These are phyloP conservation scores for Oscheius sp. DNA, from an alignment of 1,140 invertebrate genomes.

Conservation along the genomic window DNA sequence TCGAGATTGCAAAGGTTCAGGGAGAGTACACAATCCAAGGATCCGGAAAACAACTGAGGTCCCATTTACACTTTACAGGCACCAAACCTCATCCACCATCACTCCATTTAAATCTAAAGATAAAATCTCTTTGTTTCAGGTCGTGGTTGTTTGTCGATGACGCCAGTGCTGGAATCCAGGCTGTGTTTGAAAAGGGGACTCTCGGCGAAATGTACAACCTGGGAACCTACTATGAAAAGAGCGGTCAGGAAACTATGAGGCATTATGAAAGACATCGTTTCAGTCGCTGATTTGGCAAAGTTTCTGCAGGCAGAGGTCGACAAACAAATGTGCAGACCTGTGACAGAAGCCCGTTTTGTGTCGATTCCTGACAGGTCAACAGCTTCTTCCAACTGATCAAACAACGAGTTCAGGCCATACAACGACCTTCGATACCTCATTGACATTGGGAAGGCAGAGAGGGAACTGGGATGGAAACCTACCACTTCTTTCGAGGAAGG, in stretches of 20 bases:
- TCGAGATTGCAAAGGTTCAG: constrained; percentile 53
- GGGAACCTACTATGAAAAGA: constrained; percentile 60
- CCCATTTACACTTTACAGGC: neutral
- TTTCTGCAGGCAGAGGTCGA: constrained; percentile 46
- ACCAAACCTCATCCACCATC: too few species aligned
- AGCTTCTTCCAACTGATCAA: neutral
- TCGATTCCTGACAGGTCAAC: constrained; percentile 47
- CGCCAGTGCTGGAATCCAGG: constrained; percentile 58
- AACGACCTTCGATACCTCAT: constrained; percentile 62
- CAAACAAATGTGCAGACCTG: constrained; percentile 39
- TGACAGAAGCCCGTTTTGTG: constrained; percentile 48
- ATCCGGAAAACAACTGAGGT: constrained; percentile 48
- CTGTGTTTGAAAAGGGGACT: constrained; percentile 56
- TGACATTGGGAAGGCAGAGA: constrained; percentile 57
- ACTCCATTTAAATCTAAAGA: too few species aligned
- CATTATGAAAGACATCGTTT: constrained; percentile 11
- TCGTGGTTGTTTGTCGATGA: constrained; percentile 61
- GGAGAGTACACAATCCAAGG: constrained; percentile 61
- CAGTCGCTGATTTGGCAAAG: constrained; percentile 53
- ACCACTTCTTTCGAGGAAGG: constrained; percentile 60
- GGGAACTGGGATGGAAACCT: constrained; percentile 59
- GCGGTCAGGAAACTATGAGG: constrained; percentile 42
- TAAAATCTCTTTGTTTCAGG: constrained; percentile 13
- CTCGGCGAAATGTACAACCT: constrained; percentile 62
- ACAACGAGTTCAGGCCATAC: constrained; percentile 50